Conservation (phyloP, 2,888 invertebrate species). For the Coremacera marginata region DNA sequence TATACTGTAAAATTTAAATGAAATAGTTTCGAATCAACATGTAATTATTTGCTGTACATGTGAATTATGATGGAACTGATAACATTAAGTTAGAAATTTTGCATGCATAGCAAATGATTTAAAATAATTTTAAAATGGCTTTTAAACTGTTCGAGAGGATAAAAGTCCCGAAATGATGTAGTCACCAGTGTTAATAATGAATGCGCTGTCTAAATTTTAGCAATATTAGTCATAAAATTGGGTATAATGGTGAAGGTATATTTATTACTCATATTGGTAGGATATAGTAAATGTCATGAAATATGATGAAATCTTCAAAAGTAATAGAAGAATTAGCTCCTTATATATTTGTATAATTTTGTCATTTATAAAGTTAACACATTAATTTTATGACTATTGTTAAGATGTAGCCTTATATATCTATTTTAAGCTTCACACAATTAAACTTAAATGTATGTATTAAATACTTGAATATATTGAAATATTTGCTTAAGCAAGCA, state of each 20-base stretch:
- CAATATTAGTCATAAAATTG: constrained; percentile 23
- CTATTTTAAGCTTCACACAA: not conserved
- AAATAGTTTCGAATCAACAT: constrained; percentile 21
- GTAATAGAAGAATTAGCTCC: too few species aligned
- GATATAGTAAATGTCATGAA: too few species aligned
- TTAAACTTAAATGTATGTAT: not conserved
- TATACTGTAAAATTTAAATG: not conserved
- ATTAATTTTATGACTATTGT: too few species aligned
- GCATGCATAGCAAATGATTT: constrained; percentile 57
- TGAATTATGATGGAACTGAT: constrained; percentile 36
- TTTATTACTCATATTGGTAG: constrained; percentile 8
- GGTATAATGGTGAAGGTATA: constrained; percentile 51
- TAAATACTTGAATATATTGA: not conserved
- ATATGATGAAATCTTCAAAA: too few species aligned
- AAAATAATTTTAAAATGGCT: not conserved
- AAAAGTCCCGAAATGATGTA: not conserved
- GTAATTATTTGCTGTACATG: constrained; percentile 58
- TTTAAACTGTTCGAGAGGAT: not conserved
- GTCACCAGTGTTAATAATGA: constrained; percentile 27
- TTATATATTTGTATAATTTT: too few species aligned
- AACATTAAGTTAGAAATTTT: constrained; percentile 24
- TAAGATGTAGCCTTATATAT: too few species aligned
- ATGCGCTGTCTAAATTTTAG: not conserved
- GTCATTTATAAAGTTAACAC: too few species aligned
- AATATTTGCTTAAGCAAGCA: not conserved